Evolutionary conservation across 1,140 invertebrate species (phyloP), one percentile per base, ranked within the genome.

Genomic region (Drepana arcuata): DNA sequence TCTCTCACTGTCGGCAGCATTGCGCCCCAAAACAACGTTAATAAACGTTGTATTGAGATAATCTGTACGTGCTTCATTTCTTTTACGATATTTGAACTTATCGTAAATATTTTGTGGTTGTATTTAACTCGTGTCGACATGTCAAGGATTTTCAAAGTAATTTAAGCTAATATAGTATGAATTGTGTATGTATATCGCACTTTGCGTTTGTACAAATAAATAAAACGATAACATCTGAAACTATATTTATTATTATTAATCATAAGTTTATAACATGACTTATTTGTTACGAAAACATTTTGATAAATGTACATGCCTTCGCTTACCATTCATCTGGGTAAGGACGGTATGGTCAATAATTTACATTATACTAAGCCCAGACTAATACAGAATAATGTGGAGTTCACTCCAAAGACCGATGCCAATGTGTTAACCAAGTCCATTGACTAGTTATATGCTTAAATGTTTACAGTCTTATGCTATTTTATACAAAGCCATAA

Each of bases 191-290:
- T n/a, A n/a, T n/a, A n/a, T n/a, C n/a, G n/a, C n/a, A n/a, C n/a
- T n/a, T n/a, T n/a, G n/a, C n/a, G n/a, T n/a, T n/a, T n/a, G n/a
- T n/a, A n/a, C n/a, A n/a, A n/a, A n/a, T n/a, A n/a, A 54, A 66
- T 53, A 52, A 66, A 67, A 64, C 34, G 36, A 16, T 10, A n/a
- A 23, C 52, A 34, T 81, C 59, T 48, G 73, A 81, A 81, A 78
- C 73, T 78, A 78, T 78, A 81, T 72, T 78, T 81, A 77, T 62
- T 78, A 21, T n/a, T 21, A 74, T 77, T 77, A 73, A 77, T 77
- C 49, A 74, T 77, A 79, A 79, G 74, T 81, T 70, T 66, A 74
- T 77, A 81, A 79, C 73, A 81, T 81, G 72, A 79, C 74, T 81
- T 77, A 81, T 60, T 70, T 42, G 72, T 81, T 81, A 81, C 61